Conservation (phyloP, 2,113 vertebrate species). For the Caranx ignobilis region DNA sequence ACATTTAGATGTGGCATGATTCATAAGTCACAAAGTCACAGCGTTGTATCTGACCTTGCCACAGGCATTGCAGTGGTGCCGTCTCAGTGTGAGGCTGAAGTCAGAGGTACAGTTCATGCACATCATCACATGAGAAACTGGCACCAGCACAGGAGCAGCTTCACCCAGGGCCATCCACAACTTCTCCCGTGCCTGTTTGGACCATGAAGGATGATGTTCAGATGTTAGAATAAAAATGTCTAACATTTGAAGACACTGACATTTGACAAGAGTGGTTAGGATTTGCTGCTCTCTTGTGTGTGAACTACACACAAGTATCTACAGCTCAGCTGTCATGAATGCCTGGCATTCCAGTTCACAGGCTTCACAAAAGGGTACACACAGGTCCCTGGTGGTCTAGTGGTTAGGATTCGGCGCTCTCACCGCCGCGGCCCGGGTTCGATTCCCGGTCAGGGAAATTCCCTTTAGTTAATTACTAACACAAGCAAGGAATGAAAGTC, state of each 20-base stretch:
- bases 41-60: constrained; percentile 88
- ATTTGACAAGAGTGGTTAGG: background rate
- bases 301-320: background rate
- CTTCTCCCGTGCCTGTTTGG: constrained; percentile 87
- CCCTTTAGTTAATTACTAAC: too few relatives aligned
- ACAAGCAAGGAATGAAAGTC: too few relatives aligned
- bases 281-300: too few relatives aligned
- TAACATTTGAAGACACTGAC: background rate
- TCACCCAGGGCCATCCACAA: constrained; percentile 91
- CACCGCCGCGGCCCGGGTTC: constrained; percentile 65
- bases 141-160: constrained; percentile 91
- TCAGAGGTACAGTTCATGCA: constrained; percentile 98
- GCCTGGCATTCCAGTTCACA: background rate
- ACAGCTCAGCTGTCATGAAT: background rate
- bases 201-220: background rate
- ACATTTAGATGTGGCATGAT: background rate
- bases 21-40: background rate
- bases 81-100: constrained; percentile 93
- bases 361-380: rapidly evolving
- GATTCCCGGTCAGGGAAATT: constrained; percentile 59
- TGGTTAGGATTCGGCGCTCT: constrained; percentile 61
- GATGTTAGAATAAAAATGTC: background rate
- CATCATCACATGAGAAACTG: constrained; percentile 93
- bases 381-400: constrained; percentile 4
- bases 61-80: constrained; percentile 96